Conservation (phyloP, 2,113 vertebrate species). For the Opisthocomus hoazin region DNA sequence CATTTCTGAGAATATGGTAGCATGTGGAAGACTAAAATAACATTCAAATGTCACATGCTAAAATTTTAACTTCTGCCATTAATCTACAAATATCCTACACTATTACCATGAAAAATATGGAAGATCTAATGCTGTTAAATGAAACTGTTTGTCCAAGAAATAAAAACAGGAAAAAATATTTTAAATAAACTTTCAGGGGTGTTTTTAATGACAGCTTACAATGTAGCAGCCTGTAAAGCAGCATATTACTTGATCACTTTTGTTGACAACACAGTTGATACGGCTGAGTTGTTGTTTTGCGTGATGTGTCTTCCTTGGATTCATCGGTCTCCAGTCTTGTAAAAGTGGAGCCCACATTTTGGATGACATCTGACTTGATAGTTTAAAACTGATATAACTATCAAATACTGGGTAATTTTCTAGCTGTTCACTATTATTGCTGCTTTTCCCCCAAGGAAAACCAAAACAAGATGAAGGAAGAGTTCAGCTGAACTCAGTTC, state of each 20-base stretch:
- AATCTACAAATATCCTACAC: neutral
- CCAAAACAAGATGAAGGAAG: neutral
- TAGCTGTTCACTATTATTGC: neutral
- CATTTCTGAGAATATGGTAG: neutral
- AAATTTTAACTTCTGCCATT: neutral
- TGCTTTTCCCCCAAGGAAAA: neutral
- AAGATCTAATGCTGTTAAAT: neutral
- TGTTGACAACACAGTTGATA: neutral
- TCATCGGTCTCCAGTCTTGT: neutral
- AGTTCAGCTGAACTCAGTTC: neutral
- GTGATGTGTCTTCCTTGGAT: neutral
- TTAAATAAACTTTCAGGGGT: neutral
- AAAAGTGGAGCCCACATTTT: neutral
- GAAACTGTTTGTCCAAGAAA: neutral
- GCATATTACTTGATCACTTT: rapidly evolving
- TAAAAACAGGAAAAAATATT: neutral
- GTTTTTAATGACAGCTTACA: neutral
- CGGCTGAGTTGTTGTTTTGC: neutral
- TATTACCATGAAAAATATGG: neutral
- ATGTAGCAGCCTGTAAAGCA: neutral
- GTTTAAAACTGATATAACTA: neutral
- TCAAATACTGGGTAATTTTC: neutral
- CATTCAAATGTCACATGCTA: neutral
- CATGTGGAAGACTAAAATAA: neutral
- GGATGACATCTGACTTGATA: neutral